Base-by-base conservation (phyloP, 2,888 invertebrate genomes). In the Automeris io region DNA sequence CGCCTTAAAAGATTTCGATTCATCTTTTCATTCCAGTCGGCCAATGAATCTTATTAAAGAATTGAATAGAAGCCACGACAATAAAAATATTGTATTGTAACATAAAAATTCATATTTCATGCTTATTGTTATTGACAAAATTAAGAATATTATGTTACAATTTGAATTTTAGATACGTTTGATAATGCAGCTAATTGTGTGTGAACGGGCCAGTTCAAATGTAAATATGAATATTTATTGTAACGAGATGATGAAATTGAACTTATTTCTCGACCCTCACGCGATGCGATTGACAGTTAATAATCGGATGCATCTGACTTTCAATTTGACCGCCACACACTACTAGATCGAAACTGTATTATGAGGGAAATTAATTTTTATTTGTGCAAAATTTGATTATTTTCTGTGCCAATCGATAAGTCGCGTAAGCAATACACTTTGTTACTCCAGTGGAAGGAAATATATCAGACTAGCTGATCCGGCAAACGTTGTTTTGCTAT, bases 101-200 rank as follows among this genome's bases (percentile, higher is more conserved):
- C 61, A 55, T 52, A 58, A 61, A 75, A 70, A 80, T 67, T 75
- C 76, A 82, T 77, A 82, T 82, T 83, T 80, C 73, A 75, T 66
- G 52, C 53, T 18, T 52, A 58, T 76, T 71, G 61, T 69, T 51
- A 41, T 36, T 68, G 69, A 75, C 73, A 57, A 69, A 71, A 77
- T 75, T 75, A 74, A 60, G 59, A 68, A 73, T 80, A 78, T 82
- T 67, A 67, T 58, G 61, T 83, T 81, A 81, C 79, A 58, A 76
- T 80, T 69, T 73, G 66, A 78, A 85, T 77, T 80, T 77, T 56
- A 76, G 67, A 82, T 83, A 66, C 66, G 74, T 74, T 72, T 67
- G 67, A 80, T 82, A 79, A 85, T 80, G 67, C 45, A 74, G 64
- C 81, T 86, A 86, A 86, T 86, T 83, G 82, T 85, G 85, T 85